phyloP scores from a whole-genome alignment of 2,113 vertebrate genomes.

The Tachuris rubrigastra region DNA sequence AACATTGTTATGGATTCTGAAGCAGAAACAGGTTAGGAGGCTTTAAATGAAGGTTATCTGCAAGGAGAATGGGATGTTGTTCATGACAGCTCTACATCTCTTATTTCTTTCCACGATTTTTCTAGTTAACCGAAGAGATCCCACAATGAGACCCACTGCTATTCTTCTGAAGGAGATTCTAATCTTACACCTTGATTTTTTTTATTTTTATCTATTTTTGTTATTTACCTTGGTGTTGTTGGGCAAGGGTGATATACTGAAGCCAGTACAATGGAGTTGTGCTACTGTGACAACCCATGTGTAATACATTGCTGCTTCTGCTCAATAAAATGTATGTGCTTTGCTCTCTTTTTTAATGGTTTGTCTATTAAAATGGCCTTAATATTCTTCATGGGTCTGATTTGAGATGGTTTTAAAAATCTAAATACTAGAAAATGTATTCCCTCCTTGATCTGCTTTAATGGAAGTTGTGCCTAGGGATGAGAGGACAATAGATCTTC shows the following conservation, averaged over 20 bases:
- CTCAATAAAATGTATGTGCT: neutral
- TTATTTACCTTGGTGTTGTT: neutral
- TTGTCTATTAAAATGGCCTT: neutral
- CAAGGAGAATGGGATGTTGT: neutral
- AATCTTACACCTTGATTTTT: neutral
- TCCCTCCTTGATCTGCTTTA: constrained; percentile 15
- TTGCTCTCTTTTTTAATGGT: neutral
- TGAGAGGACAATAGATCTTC: constrained; percentile 47
- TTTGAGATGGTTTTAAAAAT: neutral
- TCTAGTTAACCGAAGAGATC: neutral
- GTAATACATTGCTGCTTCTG: neutral
- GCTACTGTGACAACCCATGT: neutral
- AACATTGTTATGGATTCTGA: neutral
- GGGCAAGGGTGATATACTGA: neutral
- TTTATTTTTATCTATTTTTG: neutral
- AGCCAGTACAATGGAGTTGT: neutral
- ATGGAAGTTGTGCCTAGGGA: neutral
- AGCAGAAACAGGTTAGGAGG: neutral
- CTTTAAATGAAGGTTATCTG: neutral
- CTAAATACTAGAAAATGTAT: neutral
- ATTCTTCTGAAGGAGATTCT: neutral
- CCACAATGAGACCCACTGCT: neutral
- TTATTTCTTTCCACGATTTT: neutral
- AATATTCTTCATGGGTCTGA: neutral
- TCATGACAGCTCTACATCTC: neutral